These are phyloP conservation scores for Patiria miniata DNA, from an alignment of 35 echinoderm and acorn worm species.

Conservation along the genomic window DNA sequence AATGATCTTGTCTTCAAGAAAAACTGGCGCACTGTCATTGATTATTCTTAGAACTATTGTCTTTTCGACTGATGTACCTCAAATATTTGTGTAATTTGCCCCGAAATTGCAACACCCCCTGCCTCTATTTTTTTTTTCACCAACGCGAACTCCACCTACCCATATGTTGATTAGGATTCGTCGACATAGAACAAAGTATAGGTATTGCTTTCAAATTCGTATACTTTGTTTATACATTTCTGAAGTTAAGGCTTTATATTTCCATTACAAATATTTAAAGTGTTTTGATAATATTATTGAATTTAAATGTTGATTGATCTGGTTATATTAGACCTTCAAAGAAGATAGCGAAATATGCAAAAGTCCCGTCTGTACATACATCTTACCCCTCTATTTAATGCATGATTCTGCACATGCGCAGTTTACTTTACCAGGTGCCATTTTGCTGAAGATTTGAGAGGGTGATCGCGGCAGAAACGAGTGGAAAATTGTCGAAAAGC, in stretches of 20 bases:
- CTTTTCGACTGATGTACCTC: neutral
- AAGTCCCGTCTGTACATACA: too few species aligned
- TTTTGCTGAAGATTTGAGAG: slow-evolving; percentile 49
- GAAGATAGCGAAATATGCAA: too few species aligned
- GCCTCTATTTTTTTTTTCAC: neutral
- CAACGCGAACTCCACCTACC: slow-evolving; percentile 21
- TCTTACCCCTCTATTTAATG: slow-evolving; percentile 31
- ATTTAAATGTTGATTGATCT: too few species aligned
- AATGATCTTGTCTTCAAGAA: neutral
- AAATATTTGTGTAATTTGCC: neutral
- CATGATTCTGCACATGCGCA: slow-evolving; percentile 67
- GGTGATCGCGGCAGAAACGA: slow-evolving; percentile 14
- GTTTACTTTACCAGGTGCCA: slow-evolving; percentile 69
- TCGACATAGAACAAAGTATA: neutral
- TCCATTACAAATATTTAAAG: too few species aligned
- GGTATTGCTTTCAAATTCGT: neutral
- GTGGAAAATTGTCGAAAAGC: slow-evolving; percentile 38
- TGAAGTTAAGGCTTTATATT: too few species aligned
- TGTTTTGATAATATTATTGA: neutral
- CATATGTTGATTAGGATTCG: slow-evolving; percentile 17
- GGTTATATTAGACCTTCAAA: too few species aligned
- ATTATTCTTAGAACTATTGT: neutral
- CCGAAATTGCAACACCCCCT: neutral
- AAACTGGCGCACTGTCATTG: neutral
- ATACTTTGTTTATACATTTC: too few species aligned